A percentile compares a stretch with the other conserved stretches of the same genome.
Evolutionary conservation across 2,888 invertebrate genomes (phyloP).

Genomic region (Lordiphosa andalusiaca): DNA sequence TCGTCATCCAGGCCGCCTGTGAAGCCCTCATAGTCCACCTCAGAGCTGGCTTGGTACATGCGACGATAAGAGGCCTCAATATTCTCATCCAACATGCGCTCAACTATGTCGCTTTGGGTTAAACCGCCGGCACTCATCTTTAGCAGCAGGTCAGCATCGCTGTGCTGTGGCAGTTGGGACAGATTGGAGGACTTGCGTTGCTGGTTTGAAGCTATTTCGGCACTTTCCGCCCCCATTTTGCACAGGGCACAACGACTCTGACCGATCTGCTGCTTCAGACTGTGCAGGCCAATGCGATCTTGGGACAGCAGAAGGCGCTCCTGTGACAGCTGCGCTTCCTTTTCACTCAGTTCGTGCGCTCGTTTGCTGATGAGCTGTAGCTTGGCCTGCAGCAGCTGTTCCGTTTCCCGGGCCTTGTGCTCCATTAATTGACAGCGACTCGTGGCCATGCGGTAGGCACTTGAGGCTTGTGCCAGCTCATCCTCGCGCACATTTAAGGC

Average conservation of each 20-base stretch:
- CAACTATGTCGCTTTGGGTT: slow-evolving; percentile 60
- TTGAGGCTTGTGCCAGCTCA: slow-evolving; percentile 72
- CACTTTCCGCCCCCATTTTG: slow-evolving; percentile 73
- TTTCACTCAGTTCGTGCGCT: slow-evolving; percentile 74
- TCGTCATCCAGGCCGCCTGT: slow-evolving; percentile 68
- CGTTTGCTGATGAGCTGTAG: slow-evolving; percentile 73
- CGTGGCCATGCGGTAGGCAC: slow-evolving; percentile 73
- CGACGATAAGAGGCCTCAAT: slow-evolving; percentile 74
- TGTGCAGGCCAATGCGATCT: slow-evolving; percentile 77
- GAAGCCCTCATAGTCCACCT: slow-evolving; percentile 22
- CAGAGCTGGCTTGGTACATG: slow-evolving; percentile 53
- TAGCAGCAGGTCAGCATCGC: slow-evolving; percentile 13
- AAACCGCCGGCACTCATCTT: slow-evolving; percentile 12
- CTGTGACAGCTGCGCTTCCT: slow-evolving; percentile 77
- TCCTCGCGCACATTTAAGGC: slow-evolving; percentile 71
- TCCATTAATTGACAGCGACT: slow-evolving; percentile 66
- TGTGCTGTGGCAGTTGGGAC: neutral
- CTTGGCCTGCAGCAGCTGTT: slow-evolving; percentile 76
- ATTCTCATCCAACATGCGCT: slow-evolving; percentile 76
- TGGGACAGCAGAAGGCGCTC: slow-evolving; percentile 77
- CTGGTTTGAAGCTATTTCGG: slow-evolving; percentile 61
- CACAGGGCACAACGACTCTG: slow-evolving; percentile 78
- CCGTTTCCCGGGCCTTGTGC: slow-evolving; percentile 64
- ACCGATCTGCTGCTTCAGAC: slow-evolving; percentile 63
- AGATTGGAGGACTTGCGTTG: slow-evolving; percentile 8